Percentiles rank a stretch among this genome's conserved stretches.
Evolutionary conservation across 2,888 invertebrate species (phyloP).

Genomic region (Erebia ligea): DNA sequence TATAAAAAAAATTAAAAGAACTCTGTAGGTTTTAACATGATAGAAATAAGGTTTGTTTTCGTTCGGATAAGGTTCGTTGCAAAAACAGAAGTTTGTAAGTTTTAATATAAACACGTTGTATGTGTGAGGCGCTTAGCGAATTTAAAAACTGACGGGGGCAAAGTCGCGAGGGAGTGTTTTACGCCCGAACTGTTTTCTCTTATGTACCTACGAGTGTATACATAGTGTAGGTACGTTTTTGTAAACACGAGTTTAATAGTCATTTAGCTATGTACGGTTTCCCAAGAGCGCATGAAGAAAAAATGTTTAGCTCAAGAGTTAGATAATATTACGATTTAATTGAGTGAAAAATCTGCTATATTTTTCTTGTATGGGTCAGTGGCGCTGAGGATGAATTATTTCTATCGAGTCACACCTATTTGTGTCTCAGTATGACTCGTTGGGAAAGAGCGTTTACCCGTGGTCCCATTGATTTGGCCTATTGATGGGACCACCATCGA

Average conservation of each 20-base stretch:
- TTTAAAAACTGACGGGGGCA: constrained; percentile 63
- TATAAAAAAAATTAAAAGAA: constrained; percentile 39
- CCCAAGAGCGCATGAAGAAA: too few species aligned
- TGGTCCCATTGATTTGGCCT: too few species aligned
- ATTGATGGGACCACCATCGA: too few species aligned
- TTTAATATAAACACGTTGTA: constrained; percentile 64
- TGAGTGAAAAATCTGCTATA: too few species aligned
- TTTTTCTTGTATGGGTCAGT: too few species aligned
- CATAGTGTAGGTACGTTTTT: background rate
- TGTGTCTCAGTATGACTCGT: too few species aligned
- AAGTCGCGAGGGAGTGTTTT: constrained; percentile 57
- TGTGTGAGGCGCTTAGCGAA: constrained; percentile 70
- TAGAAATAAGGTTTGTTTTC: constrained; percentile 39
- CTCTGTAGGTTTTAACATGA: constrained; percentile 7
- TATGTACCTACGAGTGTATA: constrained; percentile 23
- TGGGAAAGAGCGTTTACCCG: too few species aligned
- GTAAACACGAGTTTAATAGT: background rate
- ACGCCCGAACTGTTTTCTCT: constrained; percentile 35
- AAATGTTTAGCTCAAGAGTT: too few species aligned
- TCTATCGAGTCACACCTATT: too few species aligned
- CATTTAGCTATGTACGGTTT: background rate
- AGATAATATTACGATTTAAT: too few species aligned
- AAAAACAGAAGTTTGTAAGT: constrained; percentile 51
- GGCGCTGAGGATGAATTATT: too few species aligned
- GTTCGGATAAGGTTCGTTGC: constrained; percentile 23